Base-by-base conservation (phyloP, 2,113 vertebrate species). In the Poecile atricapillus region DNA sequence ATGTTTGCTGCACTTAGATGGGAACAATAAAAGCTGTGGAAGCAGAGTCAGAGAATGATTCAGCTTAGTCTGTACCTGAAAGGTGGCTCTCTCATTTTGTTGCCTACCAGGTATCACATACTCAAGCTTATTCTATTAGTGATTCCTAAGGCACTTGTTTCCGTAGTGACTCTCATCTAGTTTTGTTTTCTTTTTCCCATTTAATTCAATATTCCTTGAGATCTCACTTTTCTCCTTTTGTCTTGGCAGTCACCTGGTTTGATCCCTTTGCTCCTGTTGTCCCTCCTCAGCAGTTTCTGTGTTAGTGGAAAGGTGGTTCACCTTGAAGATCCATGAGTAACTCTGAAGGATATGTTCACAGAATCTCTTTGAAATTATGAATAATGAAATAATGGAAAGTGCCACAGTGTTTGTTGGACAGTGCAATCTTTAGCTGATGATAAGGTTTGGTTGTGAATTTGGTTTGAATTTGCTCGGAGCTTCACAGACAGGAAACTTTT, bases 1-100 rank as follows among this genome's bases (percentile, higher is more conserved):
- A 12, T 5, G 20, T 19, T n/a, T 0, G 0, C 86, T 63, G 37
- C 28, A 4, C 27, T 52, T 20, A 10, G 17, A 37, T 4, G 8
- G 7, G 21, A 25, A 17, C 55, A 47, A 15, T 22, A 4, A 43
- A 46, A 74, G 50, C 35, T 28, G 28, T 77, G 59, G 20, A 69
- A 65, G 31, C 31, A 27, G 31, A 53, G 50, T 4, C 15, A 4
- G 35, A 24, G 55, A 58, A 30, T 16, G 25, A 30, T 50, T 65
- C 1, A 2, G 14, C 25, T 93, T 55, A 33, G n/a, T 55, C 47
- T 87, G 20, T 50, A 9, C 31, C 49, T 83, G 25, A 31, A 68
- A 37, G 44, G 21, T 65, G 3, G 23, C 33, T 75, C 44, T 91
- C 82, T 58, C 12, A 4, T 89, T 94, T 70, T 91, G 30, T 59